Evolutionary conservation across 2,888 invertebrate species (phyloP).

Genomic region (Onthophagus sagittarius): DNA sequence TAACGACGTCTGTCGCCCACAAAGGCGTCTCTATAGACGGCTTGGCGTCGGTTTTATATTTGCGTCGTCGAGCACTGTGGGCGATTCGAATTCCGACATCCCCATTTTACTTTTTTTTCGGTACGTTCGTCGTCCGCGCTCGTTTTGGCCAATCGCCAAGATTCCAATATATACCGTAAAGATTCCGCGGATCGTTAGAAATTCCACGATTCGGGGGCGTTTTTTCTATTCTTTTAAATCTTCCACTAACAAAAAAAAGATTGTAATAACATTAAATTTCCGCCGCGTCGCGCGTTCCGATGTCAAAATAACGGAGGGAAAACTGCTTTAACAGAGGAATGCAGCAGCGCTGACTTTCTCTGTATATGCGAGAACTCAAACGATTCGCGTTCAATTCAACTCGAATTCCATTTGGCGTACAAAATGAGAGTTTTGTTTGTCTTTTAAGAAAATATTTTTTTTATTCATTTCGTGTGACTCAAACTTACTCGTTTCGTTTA

Average conservation of each 20-base stretch:
- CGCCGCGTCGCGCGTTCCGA: background rate
- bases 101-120: background rate
- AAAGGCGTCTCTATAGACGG: background rate
- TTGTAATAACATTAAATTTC: too few species aligned
- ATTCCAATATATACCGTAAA: background rate
- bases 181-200: background rate
- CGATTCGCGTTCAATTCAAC: background rate
- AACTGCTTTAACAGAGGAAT: background rate
- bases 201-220: background rate
- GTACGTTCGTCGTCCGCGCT: background rate
- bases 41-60: background rate
- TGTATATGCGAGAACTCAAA: background rate
- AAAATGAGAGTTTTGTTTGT: background rate
- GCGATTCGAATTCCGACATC: background rate
- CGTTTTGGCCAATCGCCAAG: background rate
- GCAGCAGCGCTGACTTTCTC: background rate
- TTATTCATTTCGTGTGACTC: background rate
- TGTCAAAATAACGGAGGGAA: background rate
- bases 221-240: background rate
- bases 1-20: background rate
- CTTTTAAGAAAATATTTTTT: background rate
- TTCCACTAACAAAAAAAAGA: too few species aligned
- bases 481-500: too few species aligned
- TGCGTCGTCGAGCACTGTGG: background rate
- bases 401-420: background rate